Percentiles rank a stretch among this genome's conserved stretches.
Evolutionary conservation across 2,888 invertebrate species (phyloP).

Genomic region (Desoria tigrina): DNA sequence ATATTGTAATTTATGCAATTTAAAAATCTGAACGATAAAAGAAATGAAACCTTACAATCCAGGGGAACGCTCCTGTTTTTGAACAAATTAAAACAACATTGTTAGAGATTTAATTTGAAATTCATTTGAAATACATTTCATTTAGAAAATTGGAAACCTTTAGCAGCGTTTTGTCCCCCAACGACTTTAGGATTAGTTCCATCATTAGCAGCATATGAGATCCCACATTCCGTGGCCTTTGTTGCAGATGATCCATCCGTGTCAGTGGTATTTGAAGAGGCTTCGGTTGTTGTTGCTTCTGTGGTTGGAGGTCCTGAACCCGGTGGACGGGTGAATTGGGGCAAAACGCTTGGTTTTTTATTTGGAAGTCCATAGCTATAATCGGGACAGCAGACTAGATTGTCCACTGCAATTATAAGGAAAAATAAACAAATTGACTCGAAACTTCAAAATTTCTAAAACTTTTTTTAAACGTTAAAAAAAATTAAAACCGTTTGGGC

Average conservation of each 20-base stretch:
- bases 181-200: conserved; percentile 65
- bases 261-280: background rate
- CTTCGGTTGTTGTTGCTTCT: background rate
- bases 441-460: background rate
- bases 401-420: background rate
- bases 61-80: conserved; percentile 78
- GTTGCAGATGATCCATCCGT: background rate
- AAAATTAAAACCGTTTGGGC: conserved; percentile 16
- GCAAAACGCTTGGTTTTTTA: conserved; percentile 19
- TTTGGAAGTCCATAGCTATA: conserved; percentile 24
- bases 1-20: too few relatives aligned
- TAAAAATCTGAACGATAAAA: too few relatives aligned
- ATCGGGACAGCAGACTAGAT: conserved; percentile 30
- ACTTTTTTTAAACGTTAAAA: background rate
- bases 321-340: conserved; percentile 30
- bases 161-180: conserved; percentile 69
- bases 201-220: background rate
- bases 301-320: background rate
- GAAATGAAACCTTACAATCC: conserved; percentile 58
- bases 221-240: background rate
- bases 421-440: background rate
- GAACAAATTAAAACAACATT: conserved; percentile 58
- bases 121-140: too few relatives aligned
- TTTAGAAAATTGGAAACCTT: too few relatives aligned
- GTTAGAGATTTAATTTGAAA: too few relatives aligned